phyloP scores from a whole-genome alignment of 2,113 vertebrate species.

The Ursus arctos region DNA sequence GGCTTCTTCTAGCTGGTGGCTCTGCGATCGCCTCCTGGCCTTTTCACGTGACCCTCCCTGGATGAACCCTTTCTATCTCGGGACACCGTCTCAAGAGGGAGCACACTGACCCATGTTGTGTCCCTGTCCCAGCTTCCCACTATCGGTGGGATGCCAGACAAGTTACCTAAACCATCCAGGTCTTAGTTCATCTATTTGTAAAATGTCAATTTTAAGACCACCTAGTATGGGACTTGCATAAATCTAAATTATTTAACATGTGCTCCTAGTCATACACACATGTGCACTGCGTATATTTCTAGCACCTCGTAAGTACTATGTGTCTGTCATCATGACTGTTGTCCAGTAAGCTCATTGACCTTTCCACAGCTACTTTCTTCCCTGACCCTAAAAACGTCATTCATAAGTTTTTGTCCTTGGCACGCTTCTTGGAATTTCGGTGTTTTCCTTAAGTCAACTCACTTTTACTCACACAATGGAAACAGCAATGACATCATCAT shows the following conservation, averaged over 20 bases:
- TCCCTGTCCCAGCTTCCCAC: background rate
- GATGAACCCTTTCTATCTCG: background rate
- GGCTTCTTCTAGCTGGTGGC: background rate
- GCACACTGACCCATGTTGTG: rapidly evolving
- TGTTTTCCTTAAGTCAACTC: background rate
- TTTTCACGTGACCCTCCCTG: background rate
- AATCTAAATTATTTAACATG: background rate
- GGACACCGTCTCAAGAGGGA: background rate
- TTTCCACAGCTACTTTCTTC: background rate
- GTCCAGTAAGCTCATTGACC: background rate
- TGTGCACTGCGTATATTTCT: no score
- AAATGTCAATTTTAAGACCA: background rate
- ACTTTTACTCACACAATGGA: background rate
- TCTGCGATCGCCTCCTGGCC: background rate
- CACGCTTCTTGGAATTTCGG: background rate
- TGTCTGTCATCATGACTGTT: background rate
- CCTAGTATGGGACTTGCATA: no score
- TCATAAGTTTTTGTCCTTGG: background rate
- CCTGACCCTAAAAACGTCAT: background rate
- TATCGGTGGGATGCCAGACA: background rate
- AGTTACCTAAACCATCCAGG: background rate
- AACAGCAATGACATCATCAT: background rate
- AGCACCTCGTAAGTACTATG: no score
- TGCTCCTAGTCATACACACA: no score
- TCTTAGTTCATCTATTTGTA: background rate